Conservation (phyloP, 1,140 invertebrate genomes). For the Drosophila aff. region DNA sequence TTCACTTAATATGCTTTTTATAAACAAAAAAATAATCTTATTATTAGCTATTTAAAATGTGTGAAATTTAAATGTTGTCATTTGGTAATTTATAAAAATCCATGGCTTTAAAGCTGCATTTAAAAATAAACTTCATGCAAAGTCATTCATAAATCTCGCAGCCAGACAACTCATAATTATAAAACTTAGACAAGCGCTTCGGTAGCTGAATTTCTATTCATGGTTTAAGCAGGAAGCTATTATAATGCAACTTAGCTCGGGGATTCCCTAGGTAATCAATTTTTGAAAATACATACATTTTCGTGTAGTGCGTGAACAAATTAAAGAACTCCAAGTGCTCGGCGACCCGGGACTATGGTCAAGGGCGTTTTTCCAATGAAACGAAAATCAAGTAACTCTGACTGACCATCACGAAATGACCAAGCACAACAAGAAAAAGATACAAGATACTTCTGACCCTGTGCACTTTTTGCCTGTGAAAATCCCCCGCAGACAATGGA, state of each 20-base stretch:
- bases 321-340: conserved; percentile 35
- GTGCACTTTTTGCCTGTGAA: conserved; percentile 47
- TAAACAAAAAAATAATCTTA: no score
- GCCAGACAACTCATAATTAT: background rate
- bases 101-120: background rate
- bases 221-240: conserved; percentile 53
- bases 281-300: conserved; percentile 6
- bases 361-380: conserved; percentile 29
- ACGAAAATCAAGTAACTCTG: conserved; percentile 9
- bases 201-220: conserved; percentile 30
- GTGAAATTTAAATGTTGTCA: background rate
- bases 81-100: background rate
- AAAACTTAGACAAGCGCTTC: conserved; percentile 6
- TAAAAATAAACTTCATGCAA: background rate
- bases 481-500: conserved; percentile 38
- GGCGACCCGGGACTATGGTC: conserved; percentile 42
- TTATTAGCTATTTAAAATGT: background rate
- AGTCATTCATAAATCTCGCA: background rate
- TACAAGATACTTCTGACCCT: conserved; percentile 33
- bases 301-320: conserved; percentile 1
- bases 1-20: no score
- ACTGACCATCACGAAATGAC: conserved; percentile 37
- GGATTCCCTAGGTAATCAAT: conserved; percentile 31
- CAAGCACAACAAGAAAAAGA: background rate
- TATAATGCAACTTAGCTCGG: conserved; percentile 27